Conservation (phyloP, 2,797 vertebrate species). For the Sebastiscus albofasciatus region DNA sequence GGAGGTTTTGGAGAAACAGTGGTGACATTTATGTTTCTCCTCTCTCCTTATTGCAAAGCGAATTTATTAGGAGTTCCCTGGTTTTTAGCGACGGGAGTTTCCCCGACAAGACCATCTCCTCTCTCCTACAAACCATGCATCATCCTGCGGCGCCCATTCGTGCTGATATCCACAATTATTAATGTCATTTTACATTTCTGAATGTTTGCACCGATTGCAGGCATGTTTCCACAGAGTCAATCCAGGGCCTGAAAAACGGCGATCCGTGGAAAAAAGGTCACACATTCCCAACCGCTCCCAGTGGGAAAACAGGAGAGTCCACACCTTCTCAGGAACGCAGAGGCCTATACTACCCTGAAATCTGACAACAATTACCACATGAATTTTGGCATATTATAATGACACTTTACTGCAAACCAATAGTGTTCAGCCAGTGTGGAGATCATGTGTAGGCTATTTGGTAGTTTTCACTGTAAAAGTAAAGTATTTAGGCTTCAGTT, state of each 20-base stretch:
- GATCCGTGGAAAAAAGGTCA: conserved; percentile 67
- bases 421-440: conserved; percentile 49
- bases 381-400: conserved; percentile 66
- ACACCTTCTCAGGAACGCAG: conserved; percentile 72
- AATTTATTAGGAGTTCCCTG: conserved; percentile 68
- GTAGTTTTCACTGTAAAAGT: conserved; percentile 21
- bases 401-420: conserved; percentile 49
- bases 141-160: conserved; percentile 32
- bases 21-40: conserved; percentile 65
- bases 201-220: conserved; percentile 32
- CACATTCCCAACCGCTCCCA: conserved; percentile 70
- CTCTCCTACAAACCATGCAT: conserved; percentile 53
- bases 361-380: conserved; percentile 79
- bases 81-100: conserved; percentile 62
- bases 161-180: conserved; percentile 52
- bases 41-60: conserved; percentile 41
- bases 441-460: conserved; percentile 39
- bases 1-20: conserved; percentile 60
- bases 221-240: conserved; percentile 58
- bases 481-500: conserved; percentile 15
- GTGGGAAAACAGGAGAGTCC: conserved; percentile 67
- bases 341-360: conserved; percentile 61
- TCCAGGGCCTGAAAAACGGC: conserved; percentile 46
- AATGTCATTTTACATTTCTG: conserved; percentile 50
- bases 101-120: conserved; percentile 51